phyloP scores from a whole-genome alignment of 2,797 vertebrate genomes.

The Scomberomorus guttatus region DNA sequence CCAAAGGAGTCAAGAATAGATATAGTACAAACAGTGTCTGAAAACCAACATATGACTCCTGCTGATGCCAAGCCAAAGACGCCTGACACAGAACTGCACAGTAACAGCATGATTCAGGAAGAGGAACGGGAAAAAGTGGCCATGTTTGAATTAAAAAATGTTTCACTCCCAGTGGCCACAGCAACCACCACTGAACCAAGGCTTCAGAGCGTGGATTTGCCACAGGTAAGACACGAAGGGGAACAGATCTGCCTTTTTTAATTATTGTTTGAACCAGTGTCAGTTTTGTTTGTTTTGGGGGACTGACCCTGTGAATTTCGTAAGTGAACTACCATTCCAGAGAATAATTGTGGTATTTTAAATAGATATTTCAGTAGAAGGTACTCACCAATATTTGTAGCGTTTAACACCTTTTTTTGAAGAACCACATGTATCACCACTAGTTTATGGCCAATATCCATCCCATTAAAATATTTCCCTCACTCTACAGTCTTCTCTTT shows the following conservation, averaged over 20 bases:
- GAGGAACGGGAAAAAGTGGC: background rate
- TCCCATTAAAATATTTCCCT: no score
- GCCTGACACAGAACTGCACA: no score
- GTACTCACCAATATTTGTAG: background rate
- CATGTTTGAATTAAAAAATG: slow-evolving; percentile 15
- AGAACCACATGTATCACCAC: no score
- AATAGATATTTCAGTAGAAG: background rate
- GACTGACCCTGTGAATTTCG: background rate
- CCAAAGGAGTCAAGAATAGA: background rate
- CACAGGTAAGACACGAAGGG: slow-evolving; percentile 69
- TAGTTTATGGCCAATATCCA: no score
- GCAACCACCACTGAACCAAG: slow-evolving; percentile 8
- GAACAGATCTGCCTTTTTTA: background rate
- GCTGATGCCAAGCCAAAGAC: background rate
- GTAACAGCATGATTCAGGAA: background rate
- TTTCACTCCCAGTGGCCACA: background rate
- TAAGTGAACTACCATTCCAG: no score
- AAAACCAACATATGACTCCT: background rate
- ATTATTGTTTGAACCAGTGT: background rate
- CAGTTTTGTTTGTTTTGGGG: background rate
- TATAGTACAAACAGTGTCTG: background rate
- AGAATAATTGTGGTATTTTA: no score
- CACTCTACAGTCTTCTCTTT: no score
- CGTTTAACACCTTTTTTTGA: background rate
- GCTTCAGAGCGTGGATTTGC: slow-evolving; percentile 15